Conservation (phyloP, 37 sponge, comb jelly and placozoan genomes). For the Cladorhizidae sp. region DNA sequence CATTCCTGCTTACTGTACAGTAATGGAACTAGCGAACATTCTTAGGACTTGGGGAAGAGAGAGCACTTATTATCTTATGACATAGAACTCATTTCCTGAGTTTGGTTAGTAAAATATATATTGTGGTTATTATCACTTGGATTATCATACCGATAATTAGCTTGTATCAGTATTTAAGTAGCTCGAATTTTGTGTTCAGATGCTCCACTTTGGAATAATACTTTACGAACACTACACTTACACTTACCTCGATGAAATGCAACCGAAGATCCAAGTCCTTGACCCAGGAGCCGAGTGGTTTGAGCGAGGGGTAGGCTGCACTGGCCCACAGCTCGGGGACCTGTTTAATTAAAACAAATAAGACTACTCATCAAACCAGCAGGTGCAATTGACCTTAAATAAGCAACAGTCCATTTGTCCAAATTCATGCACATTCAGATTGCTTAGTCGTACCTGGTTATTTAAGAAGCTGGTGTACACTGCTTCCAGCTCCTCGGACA, state of each 20-base stretch:
- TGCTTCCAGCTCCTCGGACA: constrained; percentile 96
- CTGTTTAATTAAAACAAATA: too few species aligned
- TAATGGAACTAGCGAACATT: too few species aligned
- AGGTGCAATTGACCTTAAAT: too few species aligned
- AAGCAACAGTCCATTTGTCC: too few species aligned
- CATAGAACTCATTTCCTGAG: too few species aligned
- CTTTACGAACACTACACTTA: too few species aligned
- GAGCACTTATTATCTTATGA: not conserved
- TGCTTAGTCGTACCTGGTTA: constrained; percentile 39
- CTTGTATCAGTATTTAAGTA: not conserved
- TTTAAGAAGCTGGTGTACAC: constrained; percentile 93
- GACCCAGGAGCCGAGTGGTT: constrained; percentile 97
- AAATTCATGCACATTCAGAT: not conserved
- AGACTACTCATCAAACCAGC: too few species aligned
- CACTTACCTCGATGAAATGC: constrained; percentile 90
- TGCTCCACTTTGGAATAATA: too few species aligned
- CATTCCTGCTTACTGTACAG: not conserved
- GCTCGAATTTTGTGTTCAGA: too few species aligned
- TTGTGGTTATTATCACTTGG: constrained; percentile 35
- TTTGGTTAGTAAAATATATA: too few species aligned
- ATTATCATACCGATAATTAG: not conserved
- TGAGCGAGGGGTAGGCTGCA: constrained; percentile 98
- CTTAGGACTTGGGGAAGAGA: not conserved
- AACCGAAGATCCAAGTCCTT: constrained; percentile 90
- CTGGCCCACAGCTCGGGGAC: constrained; percentile 92